phyloP scores from a whole-genome alignment of 2,888 invertebrate genomes.

The Pherbina coryleti region DNA sequence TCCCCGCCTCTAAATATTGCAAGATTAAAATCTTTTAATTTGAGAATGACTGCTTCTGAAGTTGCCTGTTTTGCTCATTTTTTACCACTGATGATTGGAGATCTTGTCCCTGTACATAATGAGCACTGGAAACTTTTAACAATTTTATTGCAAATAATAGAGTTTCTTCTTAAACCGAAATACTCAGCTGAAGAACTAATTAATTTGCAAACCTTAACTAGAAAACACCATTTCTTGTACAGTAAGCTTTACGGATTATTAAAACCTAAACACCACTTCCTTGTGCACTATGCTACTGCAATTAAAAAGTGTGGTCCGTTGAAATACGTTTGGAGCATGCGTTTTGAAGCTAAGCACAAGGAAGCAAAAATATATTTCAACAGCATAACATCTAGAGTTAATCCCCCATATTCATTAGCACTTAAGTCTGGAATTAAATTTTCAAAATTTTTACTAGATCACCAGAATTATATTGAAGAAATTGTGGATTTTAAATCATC shows the following conservation, averaged over 20 bases:
- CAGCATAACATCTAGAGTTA: constrained; percentile 32
- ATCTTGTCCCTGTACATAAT: constrained; percentile 39
- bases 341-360: constrained; percentile 40
- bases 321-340: constrained; percentile 36
- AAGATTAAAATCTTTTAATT: constrained; percentile 24
- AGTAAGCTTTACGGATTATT: constrained; percentile 40
- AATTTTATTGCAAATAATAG: constrained; percentile 38
- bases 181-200: constrained; percentile 33
- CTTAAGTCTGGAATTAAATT: no score
- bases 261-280: constrained; percentile 43
- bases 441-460: not conserved
- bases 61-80: not conserved
- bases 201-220: constrained; percentile 35
- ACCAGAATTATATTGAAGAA: constrained; percentile 6
- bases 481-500: constrained; percentile 41
- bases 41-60: constrained; percentile 31
- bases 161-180: constrained; percentile 34
- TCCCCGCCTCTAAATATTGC: constrained; percentile 29
- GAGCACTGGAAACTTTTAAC: constrained; percentile 42
- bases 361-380: constrained; percentile 38
- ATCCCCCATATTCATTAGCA: constrained; percentile 24
- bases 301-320: constrained; percentile 39
- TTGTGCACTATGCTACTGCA: constrained; percentile 31
- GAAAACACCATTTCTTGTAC: constrained; percentile 39
- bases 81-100: not conserved